phyloP scores from a whole-genome alignment of 2,888 invertebrate species.

The Hydroisotoma schaefferi region DNA sequence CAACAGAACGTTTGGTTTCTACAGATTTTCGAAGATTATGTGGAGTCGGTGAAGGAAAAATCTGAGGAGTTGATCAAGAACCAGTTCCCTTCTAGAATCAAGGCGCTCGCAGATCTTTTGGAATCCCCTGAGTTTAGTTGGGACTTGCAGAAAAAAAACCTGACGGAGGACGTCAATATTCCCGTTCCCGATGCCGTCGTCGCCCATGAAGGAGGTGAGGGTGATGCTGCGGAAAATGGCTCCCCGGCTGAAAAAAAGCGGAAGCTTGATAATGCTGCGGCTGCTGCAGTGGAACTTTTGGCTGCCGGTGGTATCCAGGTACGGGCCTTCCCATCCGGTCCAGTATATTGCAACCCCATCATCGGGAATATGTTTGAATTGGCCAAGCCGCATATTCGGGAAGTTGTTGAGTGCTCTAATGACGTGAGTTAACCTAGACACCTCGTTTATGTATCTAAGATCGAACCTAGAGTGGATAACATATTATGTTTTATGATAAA shows the following conservation, averaged over 20 bases:
- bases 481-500: background rate
- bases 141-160: constrained; percentile 64
- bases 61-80: constrained; percentile 83
- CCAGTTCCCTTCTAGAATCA: constrained; percentile 90
- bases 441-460: background rate
- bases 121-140: constrained; percentile 73
- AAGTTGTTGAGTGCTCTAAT: constrained; percentile 92
- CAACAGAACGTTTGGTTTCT: background rate
- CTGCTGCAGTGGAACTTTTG: constrained; percentile 15
- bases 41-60: constrained; percentile 49
- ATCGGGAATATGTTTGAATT: constrained; percentile 82
- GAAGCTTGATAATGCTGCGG: constrained; percentile 55
- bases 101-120: constrained; percentile 80
- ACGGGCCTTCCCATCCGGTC: constrained; percentile 75
- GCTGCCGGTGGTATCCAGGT: constrained; percentile 66
- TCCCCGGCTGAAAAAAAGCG: constrained; percentile 60
- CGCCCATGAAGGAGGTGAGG: constrained; percentile 48
- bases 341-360: constrained; percentile 80
- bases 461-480: background rate
- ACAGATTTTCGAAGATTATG: constrained; percentile 44
- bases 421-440: constrained; percentile 60
- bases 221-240: too few species aligned
- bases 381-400: constrained; percentile 92
- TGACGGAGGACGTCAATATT: constrained; percentile 80
- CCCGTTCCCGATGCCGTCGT: constrained; percentile 77